A percentile compares a stretch with the other conserved stretches of the same genome.
Conservation (phyloP, 2,888 invertebrate genomes). For the Spicauda simplicius region DNA sequence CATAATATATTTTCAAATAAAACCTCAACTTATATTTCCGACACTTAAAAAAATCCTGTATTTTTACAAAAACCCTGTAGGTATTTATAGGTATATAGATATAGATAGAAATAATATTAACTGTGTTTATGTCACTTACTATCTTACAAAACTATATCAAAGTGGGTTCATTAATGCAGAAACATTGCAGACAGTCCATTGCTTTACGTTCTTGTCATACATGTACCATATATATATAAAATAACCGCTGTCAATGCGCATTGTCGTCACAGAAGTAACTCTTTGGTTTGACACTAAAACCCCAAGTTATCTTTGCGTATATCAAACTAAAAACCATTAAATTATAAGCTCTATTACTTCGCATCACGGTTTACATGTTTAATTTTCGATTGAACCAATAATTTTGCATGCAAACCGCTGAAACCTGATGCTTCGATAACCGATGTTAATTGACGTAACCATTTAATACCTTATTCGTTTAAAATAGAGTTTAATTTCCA, state of each 20-base stretch:
- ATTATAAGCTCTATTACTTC: conserved; percentile 41
- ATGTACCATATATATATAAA: conserved; percentile 9
- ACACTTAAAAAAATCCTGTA: too few species aligned
- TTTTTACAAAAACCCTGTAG: too few species aligned
- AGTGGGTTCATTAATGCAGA: too few species aligned
- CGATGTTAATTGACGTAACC: conserved; percentile 2
- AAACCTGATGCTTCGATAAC: conserved; percentile 57
- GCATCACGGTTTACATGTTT: conserved; percentile 21
- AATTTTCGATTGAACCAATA: conserved; percentile 7
- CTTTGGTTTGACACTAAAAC: conserved; percentile 56
- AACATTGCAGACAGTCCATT: too few species aligned
- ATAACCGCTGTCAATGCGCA: conserved; percentile 58
- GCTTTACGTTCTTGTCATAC: too few species aligned
- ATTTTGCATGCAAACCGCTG: conserved; percentile 59
- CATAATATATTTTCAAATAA: too few species aligned
- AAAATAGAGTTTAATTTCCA: conserved; percentile 28
- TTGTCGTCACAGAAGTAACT: conserved; percentile 60
- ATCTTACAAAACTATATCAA: too few species aligned
- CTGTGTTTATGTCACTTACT: too few species aligned
- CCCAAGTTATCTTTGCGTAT: conserved; percentile 42
- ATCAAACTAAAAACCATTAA: conserved; percentile 2
- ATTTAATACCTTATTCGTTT: conserved; percentile 10
- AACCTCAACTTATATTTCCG: too few species aligned
- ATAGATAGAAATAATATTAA: too few species aligned
- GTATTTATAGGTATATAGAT: too few species aligned